phyloP scores from a whole-genome alignment of 2,797 vertebrate species.

The Crocidura indochinensis region DNA sequence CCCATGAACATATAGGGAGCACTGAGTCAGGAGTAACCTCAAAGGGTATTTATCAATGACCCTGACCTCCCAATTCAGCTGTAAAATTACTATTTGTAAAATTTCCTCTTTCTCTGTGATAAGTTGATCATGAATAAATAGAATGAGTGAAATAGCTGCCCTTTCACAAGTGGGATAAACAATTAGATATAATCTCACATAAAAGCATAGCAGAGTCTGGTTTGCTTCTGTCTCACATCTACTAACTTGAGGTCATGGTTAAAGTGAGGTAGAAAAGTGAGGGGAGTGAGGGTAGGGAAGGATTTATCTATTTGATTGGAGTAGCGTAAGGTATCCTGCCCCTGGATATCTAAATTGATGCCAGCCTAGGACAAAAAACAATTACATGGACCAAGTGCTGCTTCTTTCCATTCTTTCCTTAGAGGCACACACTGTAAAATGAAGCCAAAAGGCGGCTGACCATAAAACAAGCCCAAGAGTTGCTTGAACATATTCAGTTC shows the following conservation, averaged over 20 bases:
- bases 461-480: neutral
- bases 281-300: neutral
- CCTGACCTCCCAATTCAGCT: no score
- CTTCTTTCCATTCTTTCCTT: neutral
- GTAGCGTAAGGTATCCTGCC: neutral
- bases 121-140: neutral
- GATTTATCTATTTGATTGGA: neutral
- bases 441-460: neutral
- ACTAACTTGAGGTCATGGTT: accelerated
- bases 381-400: neutral
- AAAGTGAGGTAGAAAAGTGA: neutral
- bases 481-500: neutral
- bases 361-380: neutral
- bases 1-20: no score
- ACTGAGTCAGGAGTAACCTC: no score
- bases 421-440: neutral
- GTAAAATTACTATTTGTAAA: neutral
- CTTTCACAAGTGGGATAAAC: neutral
- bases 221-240: neutral
- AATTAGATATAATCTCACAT: neutral
- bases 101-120: neutral
- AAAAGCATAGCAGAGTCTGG: neutral
- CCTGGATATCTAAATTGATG: no score
- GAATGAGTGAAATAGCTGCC: neutral
- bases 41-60: no score